These are phyloP conservation scores for Pogonocherus hispidulus DNA, from an alignment of 2,888 invertebrate species.

Conservation along the genomic window DNA sequence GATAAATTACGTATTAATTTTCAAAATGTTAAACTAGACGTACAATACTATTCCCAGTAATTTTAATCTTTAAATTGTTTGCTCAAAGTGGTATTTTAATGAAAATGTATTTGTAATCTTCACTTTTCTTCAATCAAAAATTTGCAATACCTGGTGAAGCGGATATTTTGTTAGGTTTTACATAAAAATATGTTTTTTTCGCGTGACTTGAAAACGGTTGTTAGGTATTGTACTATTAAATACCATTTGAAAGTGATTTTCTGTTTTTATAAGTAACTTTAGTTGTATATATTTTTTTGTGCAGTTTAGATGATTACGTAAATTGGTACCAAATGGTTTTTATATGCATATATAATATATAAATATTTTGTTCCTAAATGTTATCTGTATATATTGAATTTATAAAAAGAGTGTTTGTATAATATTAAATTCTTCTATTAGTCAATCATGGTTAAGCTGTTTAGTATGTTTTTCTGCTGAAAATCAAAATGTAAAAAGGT, in stretches of 20 bases:
- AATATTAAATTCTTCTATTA: slow-evolving; percentile 47
- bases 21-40: background rate
- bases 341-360: slow-evolving; percentile 11
- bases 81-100: background rate
- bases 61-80: background rate
- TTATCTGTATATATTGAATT: slow-evolving; percentile 52
- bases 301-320: slow-evolving; percentile 21
- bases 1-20: slow-evolving; percentile 21
- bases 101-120: slow-evolving; percentile 1
- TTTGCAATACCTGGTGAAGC: background rate
- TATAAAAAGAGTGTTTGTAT: slow-evolving; percentile 43
- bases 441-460: slow-evolving; percentile 43
- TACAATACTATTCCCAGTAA: no score
- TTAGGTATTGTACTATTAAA: background rate
- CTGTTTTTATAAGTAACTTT: slow-evolving; percentile 42
- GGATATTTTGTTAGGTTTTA: background rate
- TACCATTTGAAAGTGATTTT: slow-evolving; percentile 22
- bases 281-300: slow-evolving; percentile 42
- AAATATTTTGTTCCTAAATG: slow-evolving; percentile 42
- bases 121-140: background rate
- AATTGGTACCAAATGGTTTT: slow-evolving; percentile 2
- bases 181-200: background rate
- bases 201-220: background rate
- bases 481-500: slow-evolving; percentile 50
- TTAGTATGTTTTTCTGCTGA: slow-evolving; percentile 41